Evolutionary conservation across 2,797 vertebrate species (phyloP).

Genomic region (Brachyalestes nurse): DNA sequence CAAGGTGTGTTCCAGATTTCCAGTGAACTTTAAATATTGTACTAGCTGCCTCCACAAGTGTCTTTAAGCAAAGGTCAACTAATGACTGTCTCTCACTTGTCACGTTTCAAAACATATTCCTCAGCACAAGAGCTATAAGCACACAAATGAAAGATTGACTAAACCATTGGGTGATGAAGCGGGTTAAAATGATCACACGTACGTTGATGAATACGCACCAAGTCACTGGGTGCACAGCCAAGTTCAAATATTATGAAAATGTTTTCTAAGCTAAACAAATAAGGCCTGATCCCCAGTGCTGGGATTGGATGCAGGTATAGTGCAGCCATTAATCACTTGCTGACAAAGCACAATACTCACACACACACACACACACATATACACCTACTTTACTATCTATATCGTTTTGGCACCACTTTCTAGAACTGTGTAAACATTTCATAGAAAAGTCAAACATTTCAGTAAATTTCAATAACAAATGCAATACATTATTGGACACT

Average conservation of each 20-base stretch:
- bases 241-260: constrained; percentile 53
- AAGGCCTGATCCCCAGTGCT: constrained; percentile 40
- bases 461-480: constrained; percentile 37
- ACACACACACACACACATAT: background rate
- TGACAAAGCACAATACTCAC: constrained; percentile 51
- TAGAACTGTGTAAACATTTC: constrained; percentile 42
- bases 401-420: constrained; percentile 44
- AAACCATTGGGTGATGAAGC: constrained; percentile 40
- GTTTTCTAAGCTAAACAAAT: constrained; percentile 55
- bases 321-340: constrained; percentile 58
- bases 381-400: constrained; percentile 26
- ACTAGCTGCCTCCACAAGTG: constrained; percentile 24
- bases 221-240: constrained; percentile 44
- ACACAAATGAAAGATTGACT: constrained; percentile 43
- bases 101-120: constrained; percentile 43
- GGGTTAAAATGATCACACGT: constrained; percentile 33
- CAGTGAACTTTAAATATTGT: constrained; percentile 30
- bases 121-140: constrained; percentile 34
- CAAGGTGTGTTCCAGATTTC: constrained; percentile 29
- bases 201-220: constrained; percentile 33
- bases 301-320: constrained; percentile 49
- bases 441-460: constrained; percentile 45
- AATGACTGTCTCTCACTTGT: constrained; percentile 27
- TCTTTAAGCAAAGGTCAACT: constrained; percentile 47
- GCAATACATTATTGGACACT: constrained; percentile 15